Evolutionary conservation across 2,797 vertebrate species (phyloP).

Genomic region (Allenopithecus nigroviridis): DNA sequence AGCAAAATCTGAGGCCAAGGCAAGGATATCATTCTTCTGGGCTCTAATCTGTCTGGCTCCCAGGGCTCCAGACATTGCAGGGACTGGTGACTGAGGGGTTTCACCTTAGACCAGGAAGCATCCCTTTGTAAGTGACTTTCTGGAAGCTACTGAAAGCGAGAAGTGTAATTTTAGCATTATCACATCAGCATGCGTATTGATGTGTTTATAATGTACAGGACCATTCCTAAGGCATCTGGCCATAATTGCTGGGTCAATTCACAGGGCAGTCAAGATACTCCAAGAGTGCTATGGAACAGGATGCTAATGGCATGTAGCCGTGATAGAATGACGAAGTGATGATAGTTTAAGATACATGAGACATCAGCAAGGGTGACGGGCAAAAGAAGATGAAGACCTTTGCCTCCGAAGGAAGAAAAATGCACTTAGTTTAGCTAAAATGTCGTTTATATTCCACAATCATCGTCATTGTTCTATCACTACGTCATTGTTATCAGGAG

Average conservation of each 20-base stretch:
- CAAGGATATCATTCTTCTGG: neutral
- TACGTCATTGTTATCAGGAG: neutral
- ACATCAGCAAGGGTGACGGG: conserved; percentile 30
- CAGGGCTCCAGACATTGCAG: neutral
- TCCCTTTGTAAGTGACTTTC: conserved; percentile 75
- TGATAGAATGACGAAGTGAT: conserved; percentile 48
- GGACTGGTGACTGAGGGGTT: neutral
- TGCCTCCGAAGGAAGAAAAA: neutral
- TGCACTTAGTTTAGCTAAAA: neutral
- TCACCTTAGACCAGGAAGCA: neutral
- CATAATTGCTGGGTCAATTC: conserved; percentile 78
- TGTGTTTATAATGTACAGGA: conserved; percentile 78
- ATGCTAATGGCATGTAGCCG: conserved; percentile 64
- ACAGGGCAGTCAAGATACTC: conserved; percentile 72
- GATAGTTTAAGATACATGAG: conserved; percentile 30
- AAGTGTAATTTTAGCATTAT: conserved; percentile 80
- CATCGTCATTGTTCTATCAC: neutral
- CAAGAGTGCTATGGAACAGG: conserved; percentile 58
- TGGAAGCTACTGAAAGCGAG: conserved; percentile 73
- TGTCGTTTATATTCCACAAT: neutral
- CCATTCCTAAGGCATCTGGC: conserved; percentile 73
- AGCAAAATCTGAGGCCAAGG: neutral
- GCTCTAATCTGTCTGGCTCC: neutral
- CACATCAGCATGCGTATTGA: conserved; percentile 66
- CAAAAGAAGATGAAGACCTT: neutral